Evolutionary conservation across 2,797 vertebrate genomes (phyloP), one percentile per base, ranked within the genome.

Genomic region (Pangasius macronema): DNA sequence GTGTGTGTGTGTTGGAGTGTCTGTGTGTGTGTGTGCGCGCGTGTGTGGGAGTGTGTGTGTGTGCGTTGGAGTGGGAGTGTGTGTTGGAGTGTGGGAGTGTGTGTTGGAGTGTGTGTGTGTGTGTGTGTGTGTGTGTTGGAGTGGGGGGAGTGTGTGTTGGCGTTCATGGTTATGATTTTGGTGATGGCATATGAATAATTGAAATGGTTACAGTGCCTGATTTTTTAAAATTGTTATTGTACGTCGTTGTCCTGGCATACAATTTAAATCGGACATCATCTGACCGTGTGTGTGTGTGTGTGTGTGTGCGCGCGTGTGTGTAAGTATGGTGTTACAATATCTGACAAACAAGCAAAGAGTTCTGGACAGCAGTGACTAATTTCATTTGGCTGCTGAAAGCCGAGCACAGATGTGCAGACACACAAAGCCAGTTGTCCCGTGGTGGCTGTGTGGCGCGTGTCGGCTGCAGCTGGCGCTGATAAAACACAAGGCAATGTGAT

Each of bases 291-390:
- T 61, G n/a, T 13, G 30, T 39, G 30, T 16, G 30, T 39, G 24
- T 93, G 92, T 93, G 93, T n/a, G 72, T 4, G 42, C 14, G 39
- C 51, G 68, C 57, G 10, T 27, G 61, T 39, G 85, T 75, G 57
- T 87, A 88, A 80, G 22, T 63, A 81, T 81, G 77, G 39, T 84
- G 57, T 81, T 82, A 46, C 49, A 81, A 84, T 94, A 92, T 92
- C 89, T 91, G 89, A 89, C 84, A 86, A 81, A 85, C 85, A 68
- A 85, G 87, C 80, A 84, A 92, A 94, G 92, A 91, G 91, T 92
- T 95, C 93, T 90, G 88, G 92, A 93, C 92, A 92, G 90, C 91
- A 90, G 93, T 93, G 92, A 94, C 93, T 94, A 94, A 95, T 95
- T 92, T 92, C 91, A 94, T 95, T 95, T 95, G 93, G 42, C 72